Evolutionary conservation across 1,140 invertebrate species (phyloP).

Genomic region (Nasonia giraulti): DNA sequence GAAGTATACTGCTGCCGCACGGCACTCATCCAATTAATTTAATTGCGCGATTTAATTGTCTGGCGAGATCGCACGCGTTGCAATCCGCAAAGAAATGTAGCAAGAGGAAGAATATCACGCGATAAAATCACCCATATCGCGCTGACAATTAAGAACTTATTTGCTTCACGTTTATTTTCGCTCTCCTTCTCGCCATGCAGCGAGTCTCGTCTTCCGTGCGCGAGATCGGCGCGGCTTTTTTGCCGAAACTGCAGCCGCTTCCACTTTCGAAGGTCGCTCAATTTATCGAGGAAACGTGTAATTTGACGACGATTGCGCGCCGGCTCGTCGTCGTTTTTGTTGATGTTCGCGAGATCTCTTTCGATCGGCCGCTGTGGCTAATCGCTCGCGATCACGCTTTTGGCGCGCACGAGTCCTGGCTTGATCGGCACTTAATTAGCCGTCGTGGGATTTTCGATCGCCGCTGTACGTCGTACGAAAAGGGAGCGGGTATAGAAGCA

Average conservation of each 20-base stretch:
- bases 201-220: not conserved
- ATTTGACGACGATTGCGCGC: conserved; percentile 14
- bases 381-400: not conserved
- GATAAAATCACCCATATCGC: conserved; percentile 65
- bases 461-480: not conserved
- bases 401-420: not conserved
- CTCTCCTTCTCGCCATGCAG: not conserved
- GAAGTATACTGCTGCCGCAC: conserved; percentile 44
- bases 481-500: not conserved
- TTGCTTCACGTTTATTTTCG: conserved; percentile 51
- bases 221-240: not conserved
- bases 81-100: conserved; percentile 54
- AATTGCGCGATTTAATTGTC: conserved; percentile 68
- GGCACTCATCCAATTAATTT: conserved; percentile 72
- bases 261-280: not conserved
- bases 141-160: conserved; percentile 68
- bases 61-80: conserved; percentile 45
- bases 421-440: not conserved
- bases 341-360: not conserved
- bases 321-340: not conserved
- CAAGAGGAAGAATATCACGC: conserved; percentile 59
- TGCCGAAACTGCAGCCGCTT: not conserved
- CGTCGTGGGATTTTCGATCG: too few species aligned
- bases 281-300: conserved; percentile 30
- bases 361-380: not conserved